Percentiles rank a stretch among this genome's conserved stretches.
Evolutionary conservation across 2,888 invertebrate species (phyloP).

Genomic region (Cistogaster globosa): DNA sequence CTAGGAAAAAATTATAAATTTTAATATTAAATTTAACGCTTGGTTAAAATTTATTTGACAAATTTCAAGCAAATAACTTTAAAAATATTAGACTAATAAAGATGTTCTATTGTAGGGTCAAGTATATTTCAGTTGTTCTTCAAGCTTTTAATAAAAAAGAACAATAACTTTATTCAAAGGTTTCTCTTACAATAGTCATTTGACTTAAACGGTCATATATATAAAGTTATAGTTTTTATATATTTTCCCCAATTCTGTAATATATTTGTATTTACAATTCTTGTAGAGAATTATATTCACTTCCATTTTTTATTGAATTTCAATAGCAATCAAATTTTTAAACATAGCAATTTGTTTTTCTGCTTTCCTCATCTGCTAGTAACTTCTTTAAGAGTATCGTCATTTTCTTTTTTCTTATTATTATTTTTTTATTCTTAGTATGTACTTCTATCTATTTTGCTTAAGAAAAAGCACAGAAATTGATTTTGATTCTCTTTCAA

Average conservation of each 20-base stretch:
- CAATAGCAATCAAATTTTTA: slow-evolving; percentile 58
- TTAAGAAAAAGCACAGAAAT: slow-evolving; percentile 5
- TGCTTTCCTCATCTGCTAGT: background rate
- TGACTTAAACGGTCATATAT: slow-evolving; percentile 39
- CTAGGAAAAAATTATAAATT: too few species aligned
- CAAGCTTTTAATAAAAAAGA: background rate
- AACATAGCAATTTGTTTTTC: slow-evolving; percentile 39
- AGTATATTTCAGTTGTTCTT: background rate
- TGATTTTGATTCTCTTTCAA: slow-evolving; percentile 16
- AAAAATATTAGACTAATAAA: too few species aligned
- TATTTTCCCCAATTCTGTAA: background rate
- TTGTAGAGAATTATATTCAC: slow-evolving; percentile 36
- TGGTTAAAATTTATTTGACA: too few species aligned
- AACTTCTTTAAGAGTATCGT: slow-evolving; percentile 18
- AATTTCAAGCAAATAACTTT: background rate
- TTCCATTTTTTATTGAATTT: slow-evolving; percentile 45
- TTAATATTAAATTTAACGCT: too few species aligned
- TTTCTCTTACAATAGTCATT: slow-evolving; percentile 22
- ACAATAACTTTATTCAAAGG: slow-evolving; percentile 21
- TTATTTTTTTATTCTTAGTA: background rate
- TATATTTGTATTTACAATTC: slow-evolving; percentile 41
- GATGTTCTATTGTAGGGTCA: too few species aligned
- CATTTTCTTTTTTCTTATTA: background rate
- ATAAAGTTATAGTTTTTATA: slow-evolving; percentile 10
- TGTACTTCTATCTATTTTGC: slow-evolving; percentile 31